Percentiles rank a stretch among this genome's conserved stretches.
Evolutionary conservation across 2,888 invertebrate species (phyloP).

Genomic region (Dysmachus trigonus): DNA sequence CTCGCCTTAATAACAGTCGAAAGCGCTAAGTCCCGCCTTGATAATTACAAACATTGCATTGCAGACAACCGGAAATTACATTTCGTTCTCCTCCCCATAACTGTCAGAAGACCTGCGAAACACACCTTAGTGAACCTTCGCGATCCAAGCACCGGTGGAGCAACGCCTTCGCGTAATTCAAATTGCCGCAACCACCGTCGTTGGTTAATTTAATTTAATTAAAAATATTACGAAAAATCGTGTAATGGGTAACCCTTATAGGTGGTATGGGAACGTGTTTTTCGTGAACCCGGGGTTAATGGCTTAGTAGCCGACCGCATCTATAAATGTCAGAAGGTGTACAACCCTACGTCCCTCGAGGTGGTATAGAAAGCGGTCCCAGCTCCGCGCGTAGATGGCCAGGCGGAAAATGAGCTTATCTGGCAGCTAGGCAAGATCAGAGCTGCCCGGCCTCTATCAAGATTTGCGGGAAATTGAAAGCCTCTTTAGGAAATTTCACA

Average conservation of each 20-base stretch:
- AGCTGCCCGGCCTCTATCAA: conserved; percentile 1
- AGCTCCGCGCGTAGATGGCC: neutral
- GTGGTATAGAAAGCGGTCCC: neutral
- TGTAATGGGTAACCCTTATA: neutral
- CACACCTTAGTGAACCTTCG: neutral
- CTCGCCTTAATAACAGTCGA: neutral
- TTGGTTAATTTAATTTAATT: neutral
- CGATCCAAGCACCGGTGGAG: neutral
- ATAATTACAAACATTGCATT: neutral
- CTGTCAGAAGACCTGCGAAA: neutral
- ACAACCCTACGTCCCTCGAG: conserved; percentile 11
- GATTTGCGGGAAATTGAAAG: conserved; percentile 32
- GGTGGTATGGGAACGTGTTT: neutral
- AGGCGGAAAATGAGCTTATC: neutral
- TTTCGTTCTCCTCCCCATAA: neutral
- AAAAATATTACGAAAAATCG: neutral
- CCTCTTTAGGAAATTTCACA: conserved; percentile 32
- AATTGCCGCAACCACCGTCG: neutral
- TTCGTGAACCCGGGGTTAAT: neutral
- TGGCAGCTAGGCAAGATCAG: neutral
- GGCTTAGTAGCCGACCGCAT: neutral
- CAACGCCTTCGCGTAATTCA: neutral
- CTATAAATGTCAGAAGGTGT: conserved; percentile 13
- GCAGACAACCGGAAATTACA: neutral
- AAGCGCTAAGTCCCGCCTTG: neutral